These are phyloP conservation scores for Osmerus eperlanus DNA, from an alignment of 2,113 vertebrate species.

Conservation along the genomic window DNA sequence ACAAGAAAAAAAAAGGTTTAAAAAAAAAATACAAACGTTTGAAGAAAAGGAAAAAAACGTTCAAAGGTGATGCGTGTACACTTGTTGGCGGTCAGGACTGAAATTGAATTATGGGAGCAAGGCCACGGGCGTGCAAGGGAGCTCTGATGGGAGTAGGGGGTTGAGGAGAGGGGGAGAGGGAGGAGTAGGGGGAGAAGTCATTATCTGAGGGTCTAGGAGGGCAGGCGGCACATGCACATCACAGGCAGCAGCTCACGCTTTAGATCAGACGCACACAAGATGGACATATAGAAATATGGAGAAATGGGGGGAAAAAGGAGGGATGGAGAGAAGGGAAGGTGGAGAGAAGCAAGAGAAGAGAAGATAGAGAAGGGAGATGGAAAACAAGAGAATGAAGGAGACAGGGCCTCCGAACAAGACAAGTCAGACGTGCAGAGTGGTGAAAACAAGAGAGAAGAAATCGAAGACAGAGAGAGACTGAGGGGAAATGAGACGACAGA, in stretches of 20 bases:
- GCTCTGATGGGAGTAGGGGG: background rate
- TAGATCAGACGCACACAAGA: conserved; percentile 5
- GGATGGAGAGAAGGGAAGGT: background rate
- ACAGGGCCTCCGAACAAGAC: no score
- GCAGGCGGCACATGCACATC: background rate
- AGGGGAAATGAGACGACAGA: no score
- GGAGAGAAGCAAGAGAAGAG: conserved; percentile 7
- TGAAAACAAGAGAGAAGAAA: no score
- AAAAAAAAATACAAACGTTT: background rate
- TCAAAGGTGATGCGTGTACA: conserved; percentile 24
- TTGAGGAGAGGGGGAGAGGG: no score
- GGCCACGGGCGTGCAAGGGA: conserved; percentile 6
- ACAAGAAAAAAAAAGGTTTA: background rate
- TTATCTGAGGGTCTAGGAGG: conserved; percentile 10
- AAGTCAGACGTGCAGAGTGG: no score
- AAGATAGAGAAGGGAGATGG: background rate
- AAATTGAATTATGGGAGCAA: conserved; percentile 41
- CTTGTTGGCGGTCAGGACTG: conserved; percentile 34
- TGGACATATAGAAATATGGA: background rate
- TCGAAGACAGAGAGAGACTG: no score
- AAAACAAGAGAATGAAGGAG: no score
- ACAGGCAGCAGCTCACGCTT: conserved; percentile 9
- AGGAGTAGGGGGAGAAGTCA: conserved; percentile 1
- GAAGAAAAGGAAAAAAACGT: conserved; percentile 8
- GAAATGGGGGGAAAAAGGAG: background rate